Evolutionary conservation across 2,888 invertebrate species (phyloP).

Genomic region (Tachina lurida): DNA sequence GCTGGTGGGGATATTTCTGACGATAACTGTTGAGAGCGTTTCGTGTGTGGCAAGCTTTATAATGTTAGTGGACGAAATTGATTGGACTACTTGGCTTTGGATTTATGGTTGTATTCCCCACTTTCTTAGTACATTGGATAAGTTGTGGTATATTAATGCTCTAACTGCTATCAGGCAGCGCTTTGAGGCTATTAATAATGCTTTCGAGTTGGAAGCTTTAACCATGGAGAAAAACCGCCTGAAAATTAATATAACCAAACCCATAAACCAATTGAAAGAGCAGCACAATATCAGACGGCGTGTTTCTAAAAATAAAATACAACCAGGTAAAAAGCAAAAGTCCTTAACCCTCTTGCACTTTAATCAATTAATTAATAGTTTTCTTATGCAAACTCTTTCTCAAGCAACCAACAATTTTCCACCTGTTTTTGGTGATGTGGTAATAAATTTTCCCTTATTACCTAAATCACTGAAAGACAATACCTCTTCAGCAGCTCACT

Average conservation of each 20-base stretch:
- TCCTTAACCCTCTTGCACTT: background rate
- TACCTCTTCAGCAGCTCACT: no score
- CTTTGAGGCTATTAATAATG: slow-evolving; percentile 76
- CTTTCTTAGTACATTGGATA: slow-evolving; percentile 79
- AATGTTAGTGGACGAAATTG: slow-evolving; percentile 75
- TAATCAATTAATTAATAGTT: background rate
- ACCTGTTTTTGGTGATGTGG: slow-evolving; percentile 21
- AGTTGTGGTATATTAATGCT: slow-evolving; percentile 81
- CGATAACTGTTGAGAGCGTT: slow-evolving; percentile 76
- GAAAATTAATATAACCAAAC: background rate
- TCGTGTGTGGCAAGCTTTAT: slow-evolving; percentile 76
- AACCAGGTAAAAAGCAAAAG: slow-evolving; percentile 13
- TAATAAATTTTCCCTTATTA: slow-evolving; percentile 16
- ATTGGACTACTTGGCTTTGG: slow-evolving; percentile 77
- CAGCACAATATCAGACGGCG: background rate
- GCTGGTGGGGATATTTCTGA: slow-evolving; percentile 75
- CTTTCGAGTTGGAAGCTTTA: slow-evolving; percentile 75
- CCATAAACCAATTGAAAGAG: background rate
- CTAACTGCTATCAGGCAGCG: slow-evolving; percentile 79
- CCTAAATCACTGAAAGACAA: background rate
- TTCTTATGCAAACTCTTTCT: background rate
- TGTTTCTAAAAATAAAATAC: slow-evolving; percentile 58
- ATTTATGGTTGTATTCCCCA: slow-evolving; percentile 79
- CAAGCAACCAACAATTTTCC: background rate
- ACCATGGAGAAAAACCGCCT: slow-evolving; percentile 74